Evolutionary conservation across 2,888 invertebrate species (phyloP).

Genomic region (Phrixothrix hirtus): DNA sequence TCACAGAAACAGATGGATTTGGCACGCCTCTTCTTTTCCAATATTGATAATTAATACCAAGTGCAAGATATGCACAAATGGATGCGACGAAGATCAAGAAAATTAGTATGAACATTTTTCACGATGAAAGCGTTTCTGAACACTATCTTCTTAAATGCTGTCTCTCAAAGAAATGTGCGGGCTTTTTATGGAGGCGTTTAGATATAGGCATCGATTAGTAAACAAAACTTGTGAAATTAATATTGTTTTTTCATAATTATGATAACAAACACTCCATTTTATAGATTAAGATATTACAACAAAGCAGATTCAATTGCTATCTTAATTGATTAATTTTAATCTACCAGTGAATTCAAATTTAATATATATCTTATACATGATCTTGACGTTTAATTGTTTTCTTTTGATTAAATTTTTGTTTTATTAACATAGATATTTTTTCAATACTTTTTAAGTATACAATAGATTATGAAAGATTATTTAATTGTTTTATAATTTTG

Average conservation of each 20-base stretch:
- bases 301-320: no score
- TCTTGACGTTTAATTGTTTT: neutral
- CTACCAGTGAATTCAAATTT: no score
- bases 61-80: neutral
- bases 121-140: neutral
- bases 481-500: neutral
- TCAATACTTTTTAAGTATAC: no score
- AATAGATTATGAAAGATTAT: neutral
- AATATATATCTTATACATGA: no score
- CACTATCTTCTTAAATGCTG: neutral
- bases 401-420: no score
- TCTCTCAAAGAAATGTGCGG: neutral
- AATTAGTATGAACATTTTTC: neutral
- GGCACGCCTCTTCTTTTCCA: slow-evolving; percentile 27
- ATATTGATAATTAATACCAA: slow-evolving; percentile 13
- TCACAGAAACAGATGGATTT: slow-evolving; percentile 20
- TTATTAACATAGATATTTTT: no score
- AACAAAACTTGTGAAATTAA: neutral
- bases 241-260: neutral
- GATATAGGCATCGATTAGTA: neutral
- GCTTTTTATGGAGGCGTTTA: neutral
- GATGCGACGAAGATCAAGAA: neutral
- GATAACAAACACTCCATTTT: neutral
- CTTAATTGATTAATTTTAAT: no score
- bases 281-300: neutral